Percentiles rank a stretch among this genome's conserved stretches.
phyloP scores from a whole-genome alignment of 2,113 vertebrate genomes.

The Phasianus colchicus region DNA sequence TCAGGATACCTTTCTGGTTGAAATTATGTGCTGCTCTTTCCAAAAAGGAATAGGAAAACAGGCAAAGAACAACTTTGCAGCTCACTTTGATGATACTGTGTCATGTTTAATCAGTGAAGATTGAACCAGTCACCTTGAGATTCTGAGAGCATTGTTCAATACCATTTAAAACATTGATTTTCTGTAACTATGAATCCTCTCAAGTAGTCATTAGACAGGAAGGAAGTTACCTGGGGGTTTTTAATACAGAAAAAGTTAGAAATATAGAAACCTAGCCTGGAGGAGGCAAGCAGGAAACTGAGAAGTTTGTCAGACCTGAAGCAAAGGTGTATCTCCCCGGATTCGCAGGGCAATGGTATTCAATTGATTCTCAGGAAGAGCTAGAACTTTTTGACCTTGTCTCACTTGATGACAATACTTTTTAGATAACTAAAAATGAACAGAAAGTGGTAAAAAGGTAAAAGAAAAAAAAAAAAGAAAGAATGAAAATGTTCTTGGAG shows the following conservation, averaged over 20 bases:
- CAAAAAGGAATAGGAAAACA: neutral
- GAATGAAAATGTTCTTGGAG: neutral
- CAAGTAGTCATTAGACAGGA: slow-evolving; percentile 72
- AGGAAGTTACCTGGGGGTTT: slow-evolving; percentile 53
- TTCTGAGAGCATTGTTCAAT: slow-evolving; percentile 67
- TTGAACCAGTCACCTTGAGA: slow-evolving; percentile 73
- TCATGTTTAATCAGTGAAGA: slow-evolving; percentile 73
- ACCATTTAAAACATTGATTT: slow-evolving; percentile 77
- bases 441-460: neutral
- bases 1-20: neutral
- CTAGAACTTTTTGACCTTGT: slow-evolving; percentile 48
- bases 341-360: neutral
- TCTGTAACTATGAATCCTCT: slow-evolving; percentile 75
- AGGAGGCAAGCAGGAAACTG: slow-evolving; percentile 52
- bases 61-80: slow-evolving; percentile 39
- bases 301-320: slow-evolving; percentile 63
- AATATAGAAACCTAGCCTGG: slow-evolving; percentile 65
- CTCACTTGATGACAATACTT: slow-evolving; percentile 10
- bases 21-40: neutral
- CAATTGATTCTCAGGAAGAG: slow-evolving; percentile 45
- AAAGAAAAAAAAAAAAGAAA: no score
- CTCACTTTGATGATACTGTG: slow-evolving; percentile 54
- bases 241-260: slow-evolving; percentile 48
- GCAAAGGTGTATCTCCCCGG: slow-evolving; percentile 43
- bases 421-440: neutral